phyloP scores from a whole-genome alignment of 1,140 invertebrate genomes.

The Sarcophaga bullata region DNA sequence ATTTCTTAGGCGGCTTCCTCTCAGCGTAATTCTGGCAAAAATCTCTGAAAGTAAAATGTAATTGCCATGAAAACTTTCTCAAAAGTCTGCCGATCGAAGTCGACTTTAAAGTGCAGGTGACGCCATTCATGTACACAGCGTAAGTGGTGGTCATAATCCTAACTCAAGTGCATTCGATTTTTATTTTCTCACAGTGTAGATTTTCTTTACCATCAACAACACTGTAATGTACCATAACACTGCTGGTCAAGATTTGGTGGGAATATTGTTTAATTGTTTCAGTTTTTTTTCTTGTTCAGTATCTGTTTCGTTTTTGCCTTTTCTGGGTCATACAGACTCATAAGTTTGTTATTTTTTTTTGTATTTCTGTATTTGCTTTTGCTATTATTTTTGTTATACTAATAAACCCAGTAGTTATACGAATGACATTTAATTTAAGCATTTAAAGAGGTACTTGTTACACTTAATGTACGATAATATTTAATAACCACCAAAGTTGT shows the following conservation, averaged over 20 bases:
- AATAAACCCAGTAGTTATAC: slow-evolving; percentile 17
- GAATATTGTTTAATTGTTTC: slow-evolving; percentile 25
- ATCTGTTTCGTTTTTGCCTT: slow-evolving; percentile 1
- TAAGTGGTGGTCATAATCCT: too few relatives aligned
- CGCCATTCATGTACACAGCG: too few relatives aligned
- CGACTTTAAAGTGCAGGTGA: too few relatives aligned
- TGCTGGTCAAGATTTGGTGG: slow-evolving; percentile 20
- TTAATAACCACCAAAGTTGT: slow-evolving; percentile 34
- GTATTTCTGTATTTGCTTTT: too few relatives aligned
- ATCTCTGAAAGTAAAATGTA: too few relatives aligned
- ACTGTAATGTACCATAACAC: background rate
- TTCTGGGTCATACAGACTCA: slow-evolving; percentile 33
- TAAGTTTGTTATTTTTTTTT: background rate
- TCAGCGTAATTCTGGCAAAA: too few relatives aligned
- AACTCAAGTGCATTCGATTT: too few relatives aligned
- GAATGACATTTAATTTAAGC: background rate
- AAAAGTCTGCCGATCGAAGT: too few relatives aligned
- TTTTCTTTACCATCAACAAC: background rate
- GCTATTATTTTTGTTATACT: slow-evolving; percentile 16
- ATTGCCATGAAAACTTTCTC: too few relatives aligned
- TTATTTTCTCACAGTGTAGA: background rate
- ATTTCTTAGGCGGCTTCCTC: too few relatives aligned
- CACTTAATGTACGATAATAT: slow-evolving; percentile 27
- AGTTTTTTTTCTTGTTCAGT: background rate
- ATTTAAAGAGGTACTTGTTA: slow-evolving; percentile 26